Conservation (phyloP, 2,113 vertebrate genomes). For the Toxotes jaculatrix region DNA sequence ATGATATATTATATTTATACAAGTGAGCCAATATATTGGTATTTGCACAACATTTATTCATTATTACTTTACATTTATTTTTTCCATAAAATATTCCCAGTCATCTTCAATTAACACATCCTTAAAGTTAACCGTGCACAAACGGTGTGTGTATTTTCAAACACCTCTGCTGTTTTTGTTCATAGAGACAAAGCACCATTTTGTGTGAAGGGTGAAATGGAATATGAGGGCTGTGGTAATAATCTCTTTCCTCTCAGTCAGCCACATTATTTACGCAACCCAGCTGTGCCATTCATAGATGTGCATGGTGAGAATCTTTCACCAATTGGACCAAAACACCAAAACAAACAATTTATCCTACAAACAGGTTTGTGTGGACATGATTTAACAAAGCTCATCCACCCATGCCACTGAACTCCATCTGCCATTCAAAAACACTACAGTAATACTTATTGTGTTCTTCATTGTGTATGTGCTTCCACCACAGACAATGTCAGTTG, state of each 20-base stretch:
- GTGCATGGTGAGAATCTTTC: background rate
- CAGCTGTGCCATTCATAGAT: background rate
- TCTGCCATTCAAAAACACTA: background rate
- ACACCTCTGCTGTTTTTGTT: constrained; percentile 1
- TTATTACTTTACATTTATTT: background rate
- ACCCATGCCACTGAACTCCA: background rate
- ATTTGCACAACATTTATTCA: background rate
- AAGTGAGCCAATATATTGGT: background rate
- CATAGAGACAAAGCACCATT: too few species aligned
- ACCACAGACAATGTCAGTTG: background rate
- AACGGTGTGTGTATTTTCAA: background rate
- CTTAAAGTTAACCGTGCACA: background rate
- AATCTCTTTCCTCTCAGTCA: constrained; percentile 3
- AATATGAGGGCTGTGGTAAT: background rate
- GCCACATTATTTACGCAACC: background rate
- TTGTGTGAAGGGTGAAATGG: too few species aligned
- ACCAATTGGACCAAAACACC: background rate
- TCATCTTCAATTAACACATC: background rate
- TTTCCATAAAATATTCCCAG: background rate
- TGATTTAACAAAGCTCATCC: background rate
- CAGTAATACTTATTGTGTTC: background rate
- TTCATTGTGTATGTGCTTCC: background rate
- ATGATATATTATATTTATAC: background rate
- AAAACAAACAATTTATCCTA: background rate
- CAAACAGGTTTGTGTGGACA: background rate